Base-by-base conservation (phyloP, 2,113 vertebrate genomes). In the Sorex araneus region DNA sequence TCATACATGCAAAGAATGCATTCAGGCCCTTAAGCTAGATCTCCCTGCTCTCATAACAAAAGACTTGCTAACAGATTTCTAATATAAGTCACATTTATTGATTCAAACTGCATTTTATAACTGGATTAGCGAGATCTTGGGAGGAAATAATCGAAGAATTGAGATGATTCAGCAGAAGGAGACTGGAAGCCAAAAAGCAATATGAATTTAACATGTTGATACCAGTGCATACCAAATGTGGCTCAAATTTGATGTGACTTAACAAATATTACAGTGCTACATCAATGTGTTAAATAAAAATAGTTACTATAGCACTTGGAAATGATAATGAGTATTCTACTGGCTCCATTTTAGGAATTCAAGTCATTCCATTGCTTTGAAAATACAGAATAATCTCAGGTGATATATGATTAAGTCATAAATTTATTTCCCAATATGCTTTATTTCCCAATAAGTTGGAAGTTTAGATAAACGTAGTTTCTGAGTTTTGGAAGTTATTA, bases 371-470 rank as follows among this genome's bases (percentile, higher is more conserved):
- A 40, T 85, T 34, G 32, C 16, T 47, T 77, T 32, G 43, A 45
- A 87, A 63, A 23, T 25, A 40, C 57, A 45, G 25, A 54, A 0
- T n/a, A 47, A 87, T 25, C 27, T 83, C 27, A 82, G 25, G 1
- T 73, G 54, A 34, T n/a, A 71, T 23, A 25, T 83, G 8, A 74
- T 60, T 47, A 47, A 79, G 3, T 45, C 10, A 83, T 25, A 91
- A 9, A 0, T n/a, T 0, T n/a, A 67, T 28, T 77, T 40, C 1
- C 27, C 23, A 36, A 27, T 8, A 75, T n/a, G n/a, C n/a, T n/a
- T 0, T n/a, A 67, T 28, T 77, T 40, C 1, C 27, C 23, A 36
- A 27, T 8, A 75, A n/a, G n/a, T n/a, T 57, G 4, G 70, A 77
- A 60, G 19, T 21, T 92, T 2, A 78, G 7, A 27, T 89, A 21